Base-by-base conservation (phyloP, 2,797 vertebrate genomes). In the Distichodus sexfasciatus region DNA sequence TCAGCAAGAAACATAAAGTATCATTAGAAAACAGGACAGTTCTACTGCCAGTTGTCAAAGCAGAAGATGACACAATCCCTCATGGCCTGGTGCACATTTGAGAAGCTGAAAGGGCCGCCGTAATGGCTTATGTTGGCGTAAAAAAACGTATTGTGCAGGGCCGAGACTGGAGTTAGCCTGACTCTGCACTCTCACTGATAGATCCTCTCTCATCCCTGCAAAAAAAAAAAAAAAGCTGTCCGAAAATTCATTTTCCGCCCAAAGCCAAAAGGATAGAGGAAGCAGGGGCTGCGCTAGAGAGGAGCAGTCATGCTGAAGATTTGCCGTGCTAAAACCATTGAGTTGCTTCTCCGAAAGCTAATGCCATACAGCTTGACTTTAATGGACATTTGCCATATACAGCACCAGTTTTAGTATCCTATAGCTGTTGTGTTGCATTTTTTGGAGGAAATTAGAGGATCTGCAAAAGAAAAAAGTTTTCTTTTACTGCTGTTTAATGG, bases 111-210 rank as follows among this genome's bases (percentile, higher is more conserved):
- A 65, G 76, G 70, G 84, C 78, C 80, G 81, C 82, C 84, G 35
- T 79, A 83, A 85, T 86, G 36, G 66, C 83, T 86, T 88, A 84
- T 87, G 84, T 85, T 86, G 84, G 84, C 79, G 81, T 82, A 24
- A 61, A 84, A 66, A 84, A 71, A 83, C 79, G 79, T 80, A 82
- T 84, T 88, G 79, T 84, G 83, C 79, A 67, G 83, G 79, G 76
- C 80, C 70, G 69, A 85, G 83, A 84, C 79, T 75, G 78, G 72
- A 85, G 81, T 89, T 83, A 78, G 78, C 85, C 84, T 87, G 83
- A 90, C 83, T 79, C 79, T 69, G 83, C 86, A 87, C 84, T 84
- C 78, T 82, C 74, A n/a, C n/a, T 51, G 76, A 79, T 74, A 82
- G 61, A 79, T 71, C 51, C 63, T 65, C 46, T 76, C 60, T 83